These are phyloP conservation scores for Loxodonta africana DNA, from an alignment of 2,113 vertebrate genomes.

Conservation along the genomic window DNA sequence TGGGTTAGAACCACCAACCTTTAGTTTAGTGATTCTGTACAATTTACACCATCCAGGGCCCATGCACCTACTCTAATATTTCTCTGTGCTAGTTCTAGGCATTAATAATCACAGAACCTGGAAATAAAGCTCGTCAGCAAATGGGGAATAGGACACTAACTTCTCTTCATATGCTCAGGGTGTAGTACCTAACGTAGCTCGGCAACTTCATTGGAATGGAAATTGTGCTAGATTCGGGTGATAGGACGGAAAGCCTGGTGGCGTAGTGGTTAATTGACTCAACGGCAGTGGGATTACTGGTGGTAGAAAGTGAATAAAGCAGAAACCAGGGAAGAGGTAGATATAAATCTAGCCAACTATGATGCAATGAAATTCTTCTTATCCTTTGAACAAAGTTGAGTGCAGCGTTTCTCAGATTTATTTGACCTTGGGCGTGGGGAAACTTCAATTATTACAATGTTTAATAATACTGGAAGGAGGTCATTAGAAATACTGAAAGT, in stretches of 20 bases:
- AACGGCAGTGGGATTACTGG: not conserved
- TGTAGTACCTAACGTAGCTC: not conserved
- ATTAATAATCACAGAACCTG: not conserved
- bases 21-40: not conserved
- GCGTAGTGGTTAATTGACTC: no score
- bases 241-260: no score
- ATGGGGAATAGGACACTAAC: not conserved
- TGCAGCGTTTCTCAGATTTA: not conserved
- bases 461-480: not conserved
- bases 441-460: not conserved
- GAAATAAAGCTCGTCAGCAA: not conserved
- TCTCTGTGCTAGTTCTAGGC: not conserved
- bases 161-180: not conserved
- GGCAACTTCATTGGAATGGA: not conserved
- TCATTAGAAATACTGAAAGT: not conserved
- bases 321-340: not conserved
- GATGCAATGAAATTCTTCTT: not conserved
- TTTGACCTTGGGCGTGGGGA: not conserved
- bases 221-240: not conserved
- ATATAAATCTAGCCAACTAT: constrained; percentile 30
- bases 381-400: not conserved
- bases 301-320: not conserved
- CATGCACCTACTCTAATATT: not conserved
- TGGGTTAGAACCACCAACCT: no score
- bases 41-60: no score